phyloP scores from a whole-genome alignment of 2,888 invertebrate species.

The Hesperia comma region DNA sequence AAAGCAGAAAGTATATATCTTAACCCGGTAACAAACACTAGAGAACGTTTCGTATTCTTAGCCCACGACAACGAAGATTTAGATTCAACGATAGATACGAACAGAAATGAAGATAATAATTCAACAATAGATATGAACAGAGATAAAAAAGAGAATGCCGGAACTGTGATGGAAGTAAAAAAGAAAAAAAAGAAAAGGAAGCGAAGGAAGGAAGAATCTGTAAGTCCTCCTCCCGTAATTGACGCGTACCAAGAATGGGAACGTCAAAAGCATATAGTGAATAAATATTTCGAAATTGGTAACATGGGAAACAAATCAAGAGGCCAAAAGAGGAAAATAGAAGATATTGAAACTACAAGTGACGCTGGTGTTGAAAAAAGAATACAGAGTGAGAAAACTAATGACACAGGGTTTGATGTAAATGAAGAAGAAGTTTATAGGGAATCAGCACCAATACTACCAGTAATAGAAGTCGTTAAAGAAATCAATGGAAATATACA shows the following conservation, averaged over 20 bases:
- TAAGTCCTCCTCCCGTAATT: no score
- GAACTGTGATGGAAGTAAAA: neutral
- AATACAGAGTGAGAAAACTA: neutral
- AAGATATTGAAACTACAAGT: neutral
- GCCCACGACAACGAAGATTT: neutral
- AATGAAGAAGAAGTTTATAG: no score
- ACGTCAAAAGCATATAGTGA: neutral
- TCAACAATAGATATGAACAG: no score
- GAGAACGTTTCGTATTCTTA: neutral
- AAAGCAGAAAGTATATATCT: neutral
- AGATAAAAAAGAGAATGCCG: neutral
- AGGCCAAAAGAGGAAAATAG: neutral
- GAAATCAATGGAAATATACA: neutral
- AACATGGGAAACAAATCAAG: neutral
- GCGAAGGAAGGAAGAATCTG: no score
- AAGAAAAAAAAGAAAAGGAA: neutral
- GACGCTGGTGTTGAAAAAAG: neutral
- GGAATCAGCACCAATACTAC: neutral
- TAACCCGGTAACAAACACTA: neutral
- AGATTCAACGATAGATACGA: neutral
- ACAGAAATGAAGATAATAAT: no score
- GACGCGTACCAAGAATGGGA: constrained; percentile 1
- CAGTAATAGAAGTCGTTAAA: neutral
- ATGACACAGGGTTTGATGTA: no score
- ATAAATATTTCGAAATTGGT: neutral